A percentile compares a stretch with the other conserved stretches of the same genome.
These are phyloP conservation scores for Scelioninae gen. 1 DNA, from an alignment of 2,888 invertebrate genomes.

Conservation along the genomic window DNA sequence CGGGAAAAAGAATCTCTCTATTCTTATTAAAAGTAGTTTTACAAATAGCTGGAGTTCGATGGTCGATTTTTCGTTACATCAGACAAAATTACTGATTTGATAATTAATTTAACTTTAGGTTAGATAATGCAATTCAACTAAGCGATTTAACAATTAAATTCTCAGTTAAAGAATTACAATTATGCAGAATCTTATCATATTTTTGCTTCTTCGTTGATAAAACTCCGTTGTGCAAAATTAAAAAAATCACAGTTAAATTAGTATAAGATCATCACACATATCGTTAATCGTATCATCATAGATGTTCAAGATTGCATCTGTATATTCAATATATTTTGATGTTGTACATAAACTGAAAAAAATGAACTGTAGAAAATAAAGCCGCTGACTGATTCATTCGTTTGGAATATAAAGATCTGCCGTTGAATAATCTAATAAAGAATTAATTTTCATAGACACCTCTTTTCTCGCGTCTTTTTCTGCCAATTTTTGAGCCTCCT, in stretches of 20 bases:
- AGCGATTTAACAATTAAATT: background rate
- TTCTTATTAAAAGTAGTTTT: no score
- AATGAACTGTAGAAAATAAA: background rate
- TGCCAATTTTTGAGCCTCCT: slow-evolving; percentile 30
- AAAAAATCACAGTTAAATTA: slow-evolving; percentile 27
- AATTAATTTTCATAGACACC: slow-evolving; percentile 13
- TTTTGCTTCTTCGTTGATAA: background rate
- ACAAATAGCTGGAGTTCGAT: no score
- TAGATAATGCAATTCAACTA: no score
- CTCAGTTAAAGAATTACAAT: background rate
- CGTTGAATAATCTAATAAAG: slow-evolving; percentile 37
- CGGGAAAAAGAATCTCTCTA: no score
- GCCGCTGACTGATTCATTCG: slow-evolving; percentile 20
- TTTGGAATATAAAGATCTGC: slow-evolving; percentile 15
- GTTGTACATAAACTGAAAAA: slow-evolving; percentile 41
- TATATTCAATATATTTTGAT: slow-evolving; percentile 59
- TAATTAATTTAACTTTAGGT: no score
- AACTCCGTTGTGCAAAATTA: slow-evolving; percentile 7
- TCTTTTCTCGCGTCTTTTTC: slow-evolving; percentile 7
- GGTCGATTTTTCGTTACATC: no score
- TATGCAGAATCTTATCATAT: background rate
- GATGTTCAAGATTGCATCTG: slow-evolving; percentile 47
- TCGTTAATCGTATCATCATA: slow-evolving; percentile 60
- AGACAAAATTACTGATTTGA: no score
- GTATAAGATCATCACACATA: slow-evolving; percentile 61